Evolutionary conservation across 2,797 vertebrate species (phyloP).

Genomic region (Argya squamiceps): DNA sequence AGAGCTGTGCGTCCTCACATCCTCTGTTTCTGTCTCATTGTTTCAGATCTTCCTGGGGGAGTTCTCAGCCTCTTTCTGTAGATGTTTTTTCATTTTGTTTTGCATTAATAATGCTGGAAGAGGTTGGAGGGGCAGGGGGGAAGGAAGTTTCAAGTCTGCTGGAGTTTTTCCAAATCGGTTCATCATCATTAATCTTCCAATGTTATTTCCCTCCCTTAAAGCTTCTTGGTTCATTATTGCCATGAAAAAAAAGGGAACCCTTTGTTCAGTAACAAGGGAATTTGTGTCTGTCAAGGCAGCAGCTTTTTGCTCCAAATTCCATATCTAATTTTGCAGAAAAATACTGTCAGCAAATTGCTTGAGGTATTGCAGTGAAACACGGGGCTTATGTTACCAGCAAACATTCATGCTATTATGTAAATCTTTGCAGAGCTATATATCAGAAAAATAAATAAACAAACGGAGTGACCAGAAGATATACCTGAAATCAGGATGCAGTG

Average conservation of each 20-base stretch:
- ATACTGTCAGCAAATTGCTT: slow-evolving; percentile 59
- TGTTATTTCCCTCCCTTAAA: slow-evolving; percentile 34
- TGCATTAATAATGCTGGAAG: slow-evolving; percentile 23
- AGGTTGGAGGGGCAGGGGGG: not conserved
- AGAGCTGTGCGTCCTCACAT: not conserved
- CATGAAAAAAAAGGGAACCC: not conserved
- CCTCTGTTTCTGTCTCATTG: not conserved
- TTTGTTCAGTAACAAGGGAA: slow-evolving; percentile 48
- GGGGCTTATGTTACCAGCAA: slow-evolving; percentile 31
- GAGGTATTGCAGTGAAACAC: slow-evolving; percentile 32
- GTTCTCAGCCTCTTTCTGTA: slow-evolving; percentile 23
- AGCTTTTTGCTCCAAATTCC: slow-evolving; percentile 58
- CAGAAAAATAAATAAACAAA: slow-evolving; percentile 12
- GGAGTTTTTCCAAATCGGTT: slow-evolving; percentile 21
- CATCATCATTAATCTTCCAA: slow-evolving; percentile 30
- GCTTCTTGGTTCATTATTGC: slow-evolving; percentile 34
- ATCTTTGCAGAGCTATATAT: slow-evolving; percentile 48
- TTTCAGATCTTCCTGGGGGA: slow-evolving; percentile 42
- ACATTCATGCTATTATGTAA: slow-evolving; percentile 54
- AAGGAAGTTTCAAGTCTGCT: slow-evolving; percentile 10
- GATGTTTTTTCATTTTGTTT: not conserved
- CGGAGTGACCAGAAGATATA: not conserved
- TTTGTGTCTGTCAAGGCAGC: slow-evolving; percentile 43
- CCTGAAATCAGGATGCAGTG: not conserved
- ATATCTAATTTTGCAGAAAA: slow-evolving; percentile 55